These are phyloP conservation scores for Heliconius aoede DNA, from an alignment of 2,888 invertebrate species.

Conservation along the genomic window DNA sequence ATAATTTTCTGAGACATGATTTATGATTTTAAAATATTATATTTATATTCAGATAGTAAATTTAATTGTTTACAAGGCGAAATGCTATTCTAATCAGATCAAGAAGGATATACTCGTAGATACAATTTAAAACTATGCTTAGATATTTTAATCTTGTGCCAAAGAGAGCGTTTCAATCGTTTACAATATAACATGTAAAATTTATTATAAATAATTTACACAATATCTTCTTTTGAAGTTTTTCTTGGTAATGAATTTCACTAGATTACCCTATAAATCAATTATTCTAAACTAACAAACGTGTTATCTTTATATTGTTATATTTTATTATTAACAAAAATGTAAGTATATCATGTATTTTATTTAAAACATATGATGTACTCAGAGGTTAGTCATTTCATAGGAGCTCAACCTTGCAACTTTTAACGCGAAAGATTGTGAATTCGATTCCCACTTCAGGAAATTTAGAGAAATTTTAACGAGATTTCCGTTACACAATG, in stretches of 20 bases:
- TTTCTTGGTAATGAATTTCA: background rate
- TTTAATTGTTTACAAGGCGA: background rate
- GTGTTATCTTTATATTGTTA: slow-evolving; percentile 5
- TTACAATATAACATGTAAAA: slow-evolving; percentile 1
- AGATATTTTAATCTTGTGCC: background rate
- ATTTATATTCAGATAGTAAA: background rate
- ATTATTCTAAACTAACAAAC: slow-evolving; percentile 10
- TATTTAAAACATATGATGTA: too few species aligned
- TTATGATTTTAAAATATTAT: background rate
- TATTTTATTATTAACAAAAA: too few species aligned
- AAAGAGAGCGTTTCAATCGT: background rate
- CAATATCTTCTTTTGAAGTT: slow-evolving; percentile 19
- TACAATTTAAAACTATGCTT: background rate
- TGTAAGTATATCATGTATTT: too few species aligned
- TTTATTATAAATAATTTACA: slow-evolving; percentile 15
- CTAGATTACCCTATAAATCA: slow-evolving; percentile 19
- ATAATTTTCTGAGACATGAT: background rate
- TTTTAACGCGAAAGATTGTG: too few species aligned
- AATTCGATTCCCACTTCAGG: too few species aligned
- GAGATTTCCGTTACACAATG: too few species aligned
- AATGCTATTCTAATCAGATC: background rate
- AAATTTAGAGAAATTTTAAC: too few species aligned
- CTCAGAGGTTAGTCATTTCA: too few species aligned
- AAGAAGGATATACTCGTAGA: background rate
- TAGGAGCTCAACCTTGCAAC: too few species aligned